Evolutionary conservation across 2,797 vertebrate species (phyloP), one percentile per base, ranked within the genome.

Genomic region (Tenualosa ilisha): DNA sequence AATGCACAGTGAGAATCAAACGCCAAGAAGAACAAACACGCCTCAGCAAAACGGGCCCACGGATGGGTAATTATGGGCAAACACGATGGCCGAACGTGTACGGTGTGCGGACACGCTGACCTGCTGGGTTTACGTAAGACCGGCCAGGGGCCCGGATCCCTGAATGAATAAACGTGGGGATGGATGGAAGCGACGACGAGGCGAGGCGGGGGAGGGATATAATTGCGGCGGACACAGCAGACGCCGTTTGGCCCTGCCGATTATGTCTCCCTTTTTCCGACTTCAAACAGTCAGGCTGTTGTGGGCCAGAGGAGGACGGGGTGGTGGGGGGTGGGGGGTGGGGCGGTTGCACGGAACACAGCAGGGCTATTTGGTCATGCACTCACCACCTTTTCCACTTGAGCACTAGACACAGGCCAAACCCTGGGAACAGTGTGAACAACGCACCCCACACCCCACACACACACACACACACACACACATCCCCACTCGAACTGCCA

Each of bases 341-440:
- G 31, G 37, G 59, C 6, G 37, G 17, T 6, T 2, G 17, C 15
- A 83, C 50, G 87, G 86, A 89, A 89, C 88, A 89, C 88, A 91
- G 89, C 87, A 89, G 89, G 12, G 88, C 86, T 50, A 46, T 89
- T 89, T 91, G 88, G 87, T 90, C 87, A 89, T 84, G 84, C 61
- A 87, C 88, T 85, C 86, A 81, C 89, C 89, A 89, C 88, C 89
- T 86, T 92, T 92, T 91, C 91, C 91, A 92, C 89, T 90, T 85
- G 86, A 86, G 87, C 88, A 90, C 84, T 89, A 85, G 85, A 82
- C 63, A 72, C 79, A 81, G 87, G 87, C 86, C 89, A 89, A 87
- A 81, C 85, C 85, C 87, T 85, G 86, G 81, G 82, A 87, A 90
- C 87, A 56, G 61, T 84, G 56, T 84, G 56, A 84, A 65, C 40